These are phyloP conservation scores for Neomonachus schauinslandi DNA, from an alignment of 2,113 vertebrate genomes.

Conservation along the genomic window DNA sequence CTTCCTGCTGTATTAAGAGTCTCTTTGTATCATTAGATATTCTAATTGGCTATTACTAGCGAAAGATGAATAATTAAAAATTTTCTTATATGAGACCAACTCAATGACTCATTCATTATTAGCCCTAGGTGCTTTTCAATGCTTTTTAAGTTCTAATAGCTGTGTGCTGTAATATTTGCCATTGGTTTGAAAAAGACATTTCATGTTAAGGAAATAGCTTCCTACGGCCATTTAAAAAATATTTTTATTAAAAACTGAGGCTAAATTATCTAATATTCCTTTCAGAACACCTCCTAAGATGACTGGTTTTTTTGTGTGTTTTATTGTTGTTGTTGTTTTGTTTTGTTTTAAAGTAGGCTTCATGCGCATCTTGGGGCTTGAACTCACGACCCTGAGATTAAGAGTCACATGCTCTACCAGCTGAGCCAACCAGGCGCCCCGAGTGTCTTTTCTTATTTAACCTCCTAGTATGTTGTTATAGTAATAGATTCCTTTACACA, in stretches of 20 bases:
- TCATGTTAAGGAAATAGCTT: neutral
- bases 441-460: neutral
- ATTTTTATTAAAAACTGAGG: conserved; percentile 7
- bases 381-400: neutral
- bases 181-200: neutral
- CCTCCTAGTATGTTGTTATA: neutral
- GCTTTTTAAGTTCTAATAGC: neutral
- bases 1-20: neutral
- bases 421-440: neutral
- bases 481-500: neutral
- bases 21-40: neutral
- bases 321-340: neutral
- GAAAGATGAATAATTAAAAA: neutral
- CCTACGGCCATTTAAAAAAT: neutral
- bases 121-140: neutral
- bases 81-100: neutral
- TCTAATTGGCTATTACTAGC: neutral
- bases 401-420: neutral
- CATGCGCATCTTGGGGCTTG: neutral
- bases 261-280: neutral
- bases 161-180: neutral
- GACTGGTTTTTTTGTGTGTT: neutral
- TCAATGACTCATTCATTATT: neutral
- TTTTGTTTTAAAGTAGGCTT: neutral
- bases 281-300: neutral